phyloP scores from a whole-genome alignment of 2,113 vertebrate genomes.

The Nannobrachium achirus region DNA sequence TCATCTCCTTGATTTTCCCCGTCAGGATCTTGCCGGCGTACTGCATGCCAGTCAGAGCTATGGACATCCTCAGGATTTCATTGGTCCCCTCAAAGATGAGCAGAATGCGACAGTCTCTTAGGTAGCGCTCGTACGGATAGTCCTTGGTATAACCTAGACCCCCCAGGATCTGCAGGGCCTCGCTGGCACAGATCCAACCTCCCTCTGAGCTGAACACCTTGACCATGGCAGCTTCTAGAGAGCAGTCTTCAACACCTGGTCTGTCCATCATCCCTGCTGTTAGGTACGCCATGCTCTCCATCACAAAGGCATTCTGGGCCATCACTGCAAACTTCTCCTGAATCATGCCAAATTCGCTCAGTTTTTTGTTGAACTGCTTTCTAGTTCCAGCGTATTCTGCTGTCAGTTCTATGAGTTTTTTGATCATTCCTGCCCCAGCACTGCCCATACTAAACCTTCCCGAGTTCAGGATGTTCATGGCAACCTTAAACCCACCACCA shows the following conservation, averaged over 20 bases:
- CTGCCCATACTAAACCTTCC: slow-evolving; percentile 97
- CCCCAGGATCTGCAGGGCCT: slow-evolving; percentile 91
- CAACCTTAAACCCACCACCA: slow-evolving; percentile 96
- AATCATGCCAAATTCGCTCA: slow-evolving; percentile 93
- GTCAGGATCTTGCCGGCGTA: slow-evolving; percentile 90
- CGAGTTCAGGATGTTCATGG: slow-evolving; percentile 95
- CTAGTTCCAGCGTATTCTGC: slow-evolving; percentile 91
- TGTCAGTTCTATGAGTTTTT: slow-evolving; percentile 91
- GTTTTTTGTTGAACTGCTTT: slow-evolving; percentile 91
- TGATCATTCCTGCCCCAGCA: slow-evolving; percentile 88
- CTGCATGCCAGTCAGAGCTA: slow-evolving; percentile 93
- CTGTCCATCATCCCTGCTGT: slow-evolving; percentile 95
- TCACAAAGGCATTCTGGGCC: slow-evolving; percentile 89
- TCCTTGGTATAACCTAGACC: slow-evolving; percentile 91
- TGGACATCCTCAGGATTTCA: slow-evolving; percentile 93
- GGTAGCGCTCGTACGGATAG: slow-evolving; percentile 90
- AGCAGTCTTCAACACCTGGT: slow-evolving; percentile 91
- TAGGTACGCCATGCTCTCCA: slow-evolving; percentile 99
- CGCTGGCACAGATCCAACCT: slow-evolving; percentile 90
- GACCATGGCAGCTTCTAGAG: slow-evolving; percentile 94
- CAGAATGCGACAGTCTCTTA: slow-evolving; percentile 89
- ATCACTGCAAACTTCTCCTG: slow-evolving; percentile 96
- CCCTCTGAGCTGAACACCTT: slow-evolving; percentile 98
- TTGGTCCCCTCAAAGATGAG: slow-evolving; percentile 99
- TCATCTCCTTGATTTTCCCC: slow-evolving; percentile 89